Conservation (phyloP, 2,113 vertebrate species). For the Astatoreochromis straeleni region DNA sequence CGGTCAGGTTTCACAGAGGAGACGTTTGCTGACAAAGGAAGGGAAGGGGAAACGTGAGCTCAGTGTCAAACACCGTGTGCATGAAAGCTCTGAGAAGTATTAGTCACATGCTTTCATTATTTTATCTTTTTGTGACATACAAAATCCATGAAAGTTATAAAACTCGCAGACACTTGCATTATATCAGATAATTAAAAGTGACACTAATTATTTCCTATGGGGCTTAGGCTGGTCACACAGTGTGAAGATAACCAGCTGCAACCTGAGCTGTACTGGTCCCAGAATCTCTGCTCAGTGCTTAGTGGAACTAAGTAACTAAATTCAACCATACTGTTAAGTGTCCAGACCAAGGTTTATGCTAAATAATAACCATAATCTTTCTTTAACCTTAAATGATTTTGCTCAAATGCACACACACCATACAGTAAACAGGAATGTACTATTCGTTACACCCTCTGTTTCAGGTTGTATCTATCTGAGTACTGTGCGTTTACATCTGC, state of each 20-base stretch:
- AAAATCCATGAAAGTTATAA: not conserved
- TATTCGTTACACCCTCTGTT: not conserved
- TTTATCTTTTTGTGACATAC: not conserved
- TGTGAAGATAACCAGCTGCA: not conserved
- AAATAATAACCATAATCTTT: not conserved
- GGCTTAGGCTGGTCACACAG: not conserved
- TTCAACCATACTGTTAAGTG: not conserved
- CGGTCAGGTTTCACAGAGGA: slow-evolving; percentile 46
- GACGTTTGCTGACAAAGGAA: slow-evolving; percentile 31
- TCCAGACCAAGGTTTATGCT: not conserved
- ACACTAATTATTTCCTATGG: not conserved
- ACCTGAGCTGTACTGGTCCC: not conserved
- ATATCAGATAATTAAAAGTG: not conserved
- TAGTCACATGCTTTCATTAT: not conserved
- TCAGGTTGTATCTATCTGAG: not conserved
- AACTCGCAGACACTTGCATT: not conserved
- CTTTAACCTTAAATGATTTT: not conserved
- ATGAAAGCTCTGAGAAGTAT: not conserved
- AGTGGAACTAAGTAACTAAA: not conserved
- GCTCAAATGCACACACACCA: not conserved
- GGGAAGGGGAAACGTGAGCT: not conserved
- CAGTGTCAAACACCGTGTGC: not conserved
- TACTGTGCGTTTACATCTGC: not conserved
- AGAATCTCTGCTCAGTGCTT: not conserved
- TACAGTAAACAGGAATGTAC: not conserved